Evolutionary conservation across 1,140 invertebrate species (phyloP), one percentile per base, ranked within the genome.

Genomic region (Habropoda laboriosa): DNA sequence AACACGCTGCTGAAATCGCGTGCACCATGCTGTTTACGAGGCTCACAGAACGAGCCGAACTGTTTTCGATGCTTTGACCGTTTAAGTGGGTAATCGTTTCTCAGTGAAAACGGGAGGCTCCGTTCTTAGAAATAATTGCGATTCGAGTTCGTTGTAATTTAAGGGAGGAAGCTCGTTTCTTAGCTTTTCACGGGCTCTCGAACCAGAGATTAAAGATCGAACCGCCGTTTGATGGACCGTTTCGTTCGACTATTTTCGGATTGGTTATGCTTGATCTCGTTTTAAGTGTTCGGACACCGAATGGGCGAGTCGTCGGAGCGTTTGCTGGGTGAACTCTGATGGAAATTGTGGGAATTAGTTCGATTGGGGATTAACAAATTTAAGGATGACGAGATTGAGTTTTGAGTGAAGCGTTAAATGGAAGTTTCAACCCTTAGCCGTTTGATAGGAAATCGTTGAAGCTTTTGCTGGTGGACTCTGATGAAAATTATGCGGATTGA

Each of bases 31-130:
- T 24, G 30, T 42, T 32, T 47, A 24, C 42, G 53, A 58, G n/a
- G n/a, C n/a, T 13, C 30, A 5, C n/a, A 21, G 18, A 24, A 35
- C 42, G 8, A 27, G 16, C 32, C 42, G 8, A 35, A 47, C 42
- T 42, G 53, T 58, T 58, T 58, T 58, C 68, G 53, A 72, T 58
- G 53, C 35, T 24, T 61, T 32, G 40, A 67, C 27, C 30, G 42
- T 45, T 73, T 42, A 73, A 73, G 71, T 60, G 71, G 57, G 27
- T 73, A 73, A 74, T 74, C 71, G 71, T 47, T 73, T 49, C 71
- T 35, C 40, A n/a, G 30, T 24, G 71, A 73, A 73, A 73, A 61
- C 71, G 40, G 27, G 30, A 49, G n/a, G 24, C n/a, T n/a, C 24
- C 68, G 71, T 73, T 61, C 71, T n/a, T 1, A 35, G 71, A 73